Conservation (phyloP, 2,113 vertebrate genomes). For the Ophiodon elongatus region DNA sequence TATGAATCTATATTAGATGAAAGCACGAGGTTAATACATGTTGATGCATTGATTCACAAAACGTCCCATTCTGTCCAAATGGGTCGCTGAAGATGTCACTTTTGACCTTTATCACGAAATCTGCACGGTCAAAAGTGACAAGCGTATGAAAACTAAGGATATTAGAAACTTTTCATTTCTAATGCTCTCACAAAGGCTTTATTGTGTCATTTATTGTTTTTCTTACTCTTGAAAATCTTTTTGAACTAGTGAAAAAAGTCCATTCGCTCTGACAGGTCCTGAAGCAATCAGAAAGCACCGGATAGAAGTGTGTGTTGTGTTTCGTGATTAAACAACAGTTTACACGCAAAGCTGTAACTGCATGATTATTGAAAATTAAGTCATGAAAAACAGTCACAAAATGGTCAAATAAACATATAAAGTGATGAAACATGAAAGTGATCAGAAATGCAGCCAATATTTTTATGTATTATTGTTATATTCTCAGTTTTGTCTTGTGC, state of each 20-base stretch:
- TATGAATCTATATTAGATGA: conserved; percentile 40
- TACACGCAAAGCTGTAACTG: background rate
- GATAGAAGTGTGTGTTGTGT: conserved; percentile 15
- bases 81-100: conserved; percentile 32
- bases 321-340: conserved; percentile 22
- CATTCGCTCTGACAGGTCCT: conserved; percentile 38
- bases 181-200: background rate
- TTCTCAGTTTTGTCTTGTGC: conserved; percentile 30
- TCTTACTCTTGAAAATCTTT: conserved; percentile 29
- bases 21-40: conserved; percentile 48
- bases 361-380: conserved; percentile 9
- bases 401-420: background rate
- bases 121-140: conserved; percentile 40
- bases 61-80: conserved; percentile 3
- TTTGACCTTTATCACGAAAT: conserved; percentile 32
- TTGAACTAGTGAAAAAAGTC: conserved; percentile 14
- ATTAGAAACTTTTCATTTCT: conserved; percentile 40
- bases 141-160: conserved; percentile 52
- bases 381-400: conserved; percentile 1
- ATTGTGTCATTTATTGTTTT: conserved; percentile 34
- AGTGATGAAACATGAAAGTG: background rate
- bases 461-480: background rate
- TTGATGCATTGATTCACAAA: conserved; percentile 56
- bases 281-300: conserved; percentile 24
- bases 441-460: conserved; percentile 11